These are phyloP conservation scores for Eupithecia exiguata DNA, from an alignment of 2,888 invertebrate genomes.

Conservation along the genomic window DNA sequence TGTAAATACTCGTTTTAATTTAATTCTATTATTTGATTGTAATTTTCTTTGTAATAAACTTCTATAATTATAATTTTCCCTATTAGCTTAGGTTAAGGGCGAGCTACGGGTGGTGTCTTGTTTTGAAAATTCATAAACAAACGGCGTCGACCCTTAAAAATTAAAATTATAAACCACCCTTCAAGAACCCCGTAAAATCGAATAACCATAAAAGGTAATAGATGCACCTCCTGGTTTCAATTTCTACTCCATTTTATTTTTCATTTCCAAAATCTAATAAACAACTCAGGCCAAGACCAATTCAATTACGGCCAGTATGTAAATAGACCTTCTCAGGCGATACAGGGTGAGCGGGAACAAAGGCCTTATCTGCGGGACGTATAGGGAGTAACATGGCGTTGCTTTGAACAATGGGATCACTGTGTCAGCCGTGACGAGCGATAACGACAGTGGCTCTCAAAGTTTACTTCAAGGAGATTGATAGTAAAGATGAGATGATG, in stretches of 20 bases:
- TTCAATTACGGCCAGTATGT: slow-evolving; percentile 63
- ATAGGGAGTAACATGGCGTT: slow-evolving; percentile 35
- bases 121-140: not conserved
- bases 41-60: too few species aligned
- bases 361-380: slow-evolving; percentile 33
- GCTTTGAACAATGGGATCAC: slow-evolving; percentile 37
- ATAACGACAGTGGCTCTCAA: slow-evolving; percentile 31
- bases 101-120: not conserved
- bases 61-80: not conserved
- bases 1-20: too few species aligned
- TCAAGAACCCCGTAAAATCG: not conserved
- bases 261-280: slow-evolving; percentile 15
- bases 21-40: too few species aligned
- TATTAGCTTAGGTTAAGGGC: not conserved
- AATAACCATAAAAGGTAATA: not conserved
- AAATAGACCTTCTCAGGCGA: slow-evolving; percentile 57
- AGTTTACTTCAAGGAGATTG: slow-evolving; percentile 16
- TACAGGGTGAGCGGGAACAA: slow-evolving; percentile 36
- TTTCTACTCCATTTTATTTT: slow-evolving; percentile 7
- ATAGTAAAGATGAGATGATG: not conserved
- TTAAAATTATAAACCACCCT: not conserved
- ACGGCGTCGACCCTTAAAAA: not conserved
- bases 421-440: slow-evolving; percentile 31
- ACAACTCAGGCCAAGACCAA: slow-evolving; percentile 44
- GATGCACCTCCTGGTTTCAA: slow-evolving; percentile 6